These are phyloP conservation scores for Melanitta fusca DNA, from an alignment of 2,797 vertebrate species.

Conservation along the genomic window DNA sequence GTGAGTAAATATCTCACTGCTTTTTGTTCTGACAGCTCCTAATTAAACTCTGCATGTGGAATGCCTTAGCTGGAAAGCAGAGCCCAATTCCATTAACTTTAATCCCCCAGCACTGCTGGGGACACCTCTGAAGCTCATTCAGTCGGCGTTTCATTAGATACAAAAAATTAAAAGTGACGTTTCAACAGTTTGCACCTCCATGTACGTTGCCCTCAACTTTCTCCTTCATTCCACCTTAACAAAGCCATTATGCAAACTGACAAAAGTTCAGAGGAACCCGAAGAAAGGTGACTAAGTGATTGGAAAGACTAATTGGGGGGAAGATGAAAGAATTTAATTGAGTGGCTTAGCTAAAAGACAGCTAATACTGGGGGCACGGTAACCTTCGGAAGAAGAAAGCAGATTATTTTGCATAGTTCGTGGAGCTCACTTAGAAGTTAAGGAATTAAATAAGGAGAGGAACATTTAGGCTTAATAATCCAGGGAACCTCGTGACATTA, in stretches of 20 bases:
- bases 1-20: neutral
- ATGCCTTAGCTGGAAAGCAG: neutral
- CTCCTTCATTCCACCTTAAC: neutral
- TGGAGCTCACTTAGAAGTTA: neutral
- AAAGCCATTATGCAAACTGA: neutral
- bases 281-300: neutral
- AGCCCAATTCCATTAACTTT: neutral
- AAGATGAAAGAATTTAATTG: neutral
- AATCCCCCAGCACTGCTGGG: neutral
- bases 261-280: neutral
- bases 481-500: neutral
- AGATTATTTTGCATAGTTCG: neutral
- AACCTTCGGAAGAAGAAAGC: constrained; percentile 2
- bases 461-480: neutral
- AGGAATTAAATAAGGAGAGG: constrained; percentile 16
- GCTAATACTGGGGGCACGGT: neutral
- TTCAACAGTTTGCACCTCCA: neutral
- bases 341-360: neutral
- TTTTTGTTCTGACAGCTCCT: constrained; percentile 23
- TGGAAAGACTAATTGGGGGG: neutral
- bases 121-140: neutral
- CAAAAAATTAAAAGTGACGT: neutral
- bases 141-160: neutral
- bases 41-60: constrained; percentile 3
- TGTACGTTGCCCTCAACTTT: neutral